Base-by-base conservation (phyloP, 1,140 invertebrate genomes). In the Akabosia matsudoensis region DNA sequence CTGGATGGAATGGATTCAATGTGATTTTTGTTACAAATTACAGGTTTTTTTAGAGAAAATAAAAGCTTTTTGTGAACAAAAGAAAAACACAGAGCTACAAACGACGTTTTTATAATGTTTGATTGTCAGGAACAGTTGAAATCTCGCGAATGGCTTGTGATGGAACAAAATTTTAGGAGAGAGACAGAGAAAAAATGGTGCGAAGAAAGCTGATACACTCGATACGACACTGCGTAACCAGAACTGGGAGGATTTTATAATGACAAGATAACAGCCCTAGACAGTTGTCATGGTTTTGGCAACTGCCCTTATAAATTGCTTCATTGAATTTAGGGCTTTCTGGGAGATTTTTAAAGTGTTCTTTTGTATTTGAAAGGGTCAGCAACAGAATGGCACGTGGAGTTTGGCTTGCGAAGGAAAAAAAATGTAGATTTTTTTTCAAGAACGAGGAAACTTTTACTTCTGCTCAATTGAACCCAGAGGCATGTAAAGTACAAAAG, bases 11-110 rank as follows among this genome's bases (percentile, higher is more conserved):
- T 28, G 28, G 7, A 16, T 67, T 67, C 61, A 67, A 67, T 28
- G 61, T 24, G 31, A 30, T 61, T 61, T 61, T 67, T 67, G 30
- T 67, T 30, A n/a, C 61, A 67, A 67, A 67, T 67, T 67, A 67
- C 30, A 67, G 24, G 61, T 67, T 67, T 67, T 31, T 7, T 3
- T n/a, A 10, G 22, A 56, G 3, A 22, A 56, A 22, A 56, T 56
- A 56, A 56, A 56, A 56, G 54, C 54, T 16, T 56, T 56, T 56
- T 24, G 4, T 56, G n/a, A n/a, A n/a, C n/a, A n/a, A n/a, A n/a
- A n/a, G n/a, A n/a, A n/a, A n/a, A 51, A 51, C 45, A 51, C 10
- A 51, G n/a, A 51, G 10, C 10, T 10, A 51, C 10, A 51, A 51
- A 13, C 10, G n/a, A n/a, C 54, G 24, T 22, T 61, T 16, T 61